Evolutionary conservation across 2,113 vertebrate species (phyloP).

Genomic region (Poecile atricapillus): DNA sequence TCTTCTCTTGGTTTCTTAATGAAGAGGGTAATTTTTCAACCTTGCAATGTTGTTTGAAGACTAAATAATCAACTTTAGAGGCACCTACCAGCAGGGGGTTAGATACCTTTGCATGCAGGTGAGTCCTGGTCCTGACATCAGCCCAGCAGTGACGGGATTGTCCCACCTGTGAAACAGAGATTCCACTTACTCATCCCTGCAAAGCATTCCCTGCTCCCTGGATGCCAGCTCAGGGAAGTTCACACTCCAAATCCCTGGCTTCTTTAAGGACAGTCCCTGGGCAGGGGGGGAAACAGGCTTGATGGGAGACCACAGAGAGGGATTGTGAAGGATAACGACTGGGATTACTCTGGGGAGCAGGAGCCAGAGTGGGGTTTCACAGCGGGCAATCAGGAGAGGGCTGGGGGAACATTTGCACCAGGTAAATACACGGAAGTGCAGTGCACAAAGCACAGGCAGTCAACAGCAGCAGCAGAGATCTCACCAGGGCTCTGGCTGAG

Average conservation of each 20-base stretch:
- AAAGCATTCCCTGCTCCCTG: not conserved
- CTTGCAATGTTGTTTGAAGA: not conserved
- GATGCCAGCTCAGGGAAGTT: not conserved
- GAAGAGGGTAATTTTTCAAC: not conserved
- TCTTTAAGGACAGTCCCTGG: not conserved
- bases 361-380: not conserved
- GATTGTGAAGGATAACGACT: not conserved
- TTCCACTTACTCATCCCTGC: not conserved
- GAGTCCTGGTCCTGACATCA: not conserved
- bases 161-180: not conserved
- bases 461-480: not conserved
- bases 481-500: not conserved
- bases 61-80: slow-evolving; percentile 11
- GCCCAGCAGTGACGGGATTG: not conserved
- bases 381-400: rapidly evolving
- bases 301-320: not conserved
- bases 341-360: not conserved
- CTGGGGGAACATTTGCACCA: not conserved
- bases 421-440: rapidly evolving
- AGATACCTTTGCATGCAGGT: not conserved
- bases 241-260: not conserved
- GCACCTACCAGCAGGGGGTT: slow-evolving; percentile 35
- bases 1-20: not conserved
- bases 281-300: not conserved
- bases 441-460: not conserved